Conservation (phyloP, 92 coral and sea anemone species). For the Palythoa caribaeorum region DNA sequence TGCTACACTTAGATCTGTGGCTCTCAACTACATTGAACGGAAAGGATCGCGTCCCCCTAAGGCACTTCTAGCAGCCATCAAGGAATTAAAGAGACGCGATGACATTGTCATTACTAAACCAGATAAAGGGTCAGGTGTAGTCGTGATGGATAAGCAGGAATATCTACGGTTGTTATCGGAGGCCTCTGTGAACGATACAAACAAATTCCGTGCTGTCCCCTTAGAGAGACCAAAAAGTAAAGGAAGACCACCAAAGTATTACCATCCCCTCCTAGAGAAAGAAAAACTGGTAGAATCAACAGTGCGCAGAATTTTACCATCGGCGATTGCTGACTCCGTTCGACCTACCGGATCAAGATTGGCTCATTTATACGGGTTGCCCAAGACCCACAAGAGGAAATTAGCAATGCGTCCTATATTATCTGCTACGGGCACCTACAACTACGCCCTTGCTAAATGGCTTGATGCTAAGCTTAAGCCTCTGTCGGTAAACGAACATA, state of each 20-base stretch:
- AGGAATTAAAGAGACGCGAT: slow-evolving; percentile 31
- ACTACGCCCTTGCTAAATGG: too few species aligned
- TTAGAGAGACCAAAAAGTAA: slow-evolving; percentile 41
- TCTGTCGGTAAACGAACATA: too few species aligned
- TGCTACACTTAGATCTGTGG: slow-evolving; percentile 25
- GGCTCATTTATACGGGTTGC: neutral
- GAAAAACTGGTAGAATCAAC: slow-evolving; percentile 7
- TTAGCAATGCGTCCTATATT: too few species aligned
- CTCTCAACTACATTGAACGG: neutral
- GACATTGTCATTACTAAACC: slow-evolving; percentile 32
- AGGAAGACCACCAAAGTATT: slow-evolving; percentile 40
- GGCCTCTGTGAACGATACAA: neutral
- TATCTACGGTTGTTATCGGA: neutral
- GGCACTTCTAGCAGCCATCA: slow-evolving; percentile 32
- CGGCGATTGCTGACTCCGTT: neutral
- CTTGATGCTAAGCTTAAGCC: too few species aligned
- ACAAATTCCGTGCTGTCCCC: neutral
- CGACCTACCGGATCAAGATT: neutral
- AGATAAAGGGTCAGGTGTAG: neutral
- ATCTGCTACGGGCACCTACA: too few species aligned
- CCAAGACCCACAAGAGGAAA: neutral
- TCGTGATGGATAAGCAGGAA: neutral
- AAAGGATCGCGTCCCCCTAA: slow-evolving; percentile 44
- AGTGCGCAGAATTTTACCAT: neutral
- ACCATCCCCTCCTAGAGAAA: slow-evolving; percentile 43